A percentile compares a stretch with the other conserved stretches of the same genome.
Evolutionary conservation across 2,797 vertebrate species (phyloP).

Genomic region (Argentina silus): DNA sequence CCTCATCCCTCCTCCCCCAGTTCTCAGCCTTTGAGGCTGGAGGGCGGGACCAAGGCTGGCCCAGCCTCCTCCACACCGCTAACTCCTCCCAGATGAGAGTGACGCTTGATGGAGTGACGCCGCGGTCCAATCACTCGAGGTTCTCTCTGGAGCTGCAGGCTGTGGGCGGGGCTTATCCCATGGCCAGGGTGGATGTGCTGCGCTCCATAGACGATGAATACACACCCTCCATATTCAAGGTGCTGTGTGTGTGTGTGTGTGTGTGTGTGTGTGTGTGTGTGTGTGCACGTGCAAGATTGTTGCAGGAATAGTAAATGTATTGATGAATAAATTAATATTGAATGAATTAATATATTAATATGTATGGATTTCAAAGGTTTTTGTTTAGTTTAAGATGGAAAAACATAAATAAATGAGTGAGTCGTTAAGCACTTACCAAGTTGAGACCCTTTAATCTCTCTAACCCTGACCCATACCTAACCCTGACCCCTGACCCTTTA

Average conservation of each 20-base stretch:
- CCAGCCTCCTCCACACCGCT: slow-evolving; percentile 84
- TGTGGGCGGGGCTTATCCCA: slow-evolving; percentile 56
- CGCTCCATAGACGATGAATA: slow-evolving; percentile 89
- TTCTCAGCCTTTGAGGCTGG: slow-evolving; percentile 77
- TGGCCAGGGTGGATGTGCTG: slow-evolving; percentile 45
- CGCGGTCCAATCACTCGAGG: slow-evolving; percentile 73
- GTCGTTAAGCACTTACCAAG: too few relatives aligned
- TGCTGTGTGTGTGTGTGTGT: neutral
- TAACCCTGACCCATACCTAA: too few relatives aligned
- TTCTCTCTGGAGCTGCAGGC: slow-evolving; percentile 84
- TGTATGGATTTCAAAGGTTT: too few relatives aligned
- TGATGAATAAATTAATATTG: too few relatives aligned
- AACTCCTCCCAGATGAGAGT: slow-evolving; percentile 86
- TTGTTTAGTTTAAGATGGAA: too few relatives aligned
- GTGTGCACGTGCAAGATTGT: too few relatives aligned
- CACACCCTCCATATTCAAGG: slow-evolving; percentile 79
- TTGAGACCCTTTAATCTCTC: too few relatives aligned
- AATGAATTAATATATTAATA: too few relatives aligned
- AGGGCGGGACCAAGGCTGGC: slow-evolving; percentile 74
- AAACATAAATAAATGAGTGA: too few relatives aligned
- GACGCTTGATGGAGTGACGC: slow-evolving; percentile 65
- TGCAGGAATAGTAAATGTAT: neutral
- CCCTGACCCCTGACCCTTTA: too few relatives aligned
- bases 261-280: neutral
- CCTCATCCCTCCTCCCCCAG: slow-evolving; percentile 60